phyloP scores from a whole-genome alignment of 2,888 invertebrate species.

The Pyrocoelia pectoralis region DNA sequence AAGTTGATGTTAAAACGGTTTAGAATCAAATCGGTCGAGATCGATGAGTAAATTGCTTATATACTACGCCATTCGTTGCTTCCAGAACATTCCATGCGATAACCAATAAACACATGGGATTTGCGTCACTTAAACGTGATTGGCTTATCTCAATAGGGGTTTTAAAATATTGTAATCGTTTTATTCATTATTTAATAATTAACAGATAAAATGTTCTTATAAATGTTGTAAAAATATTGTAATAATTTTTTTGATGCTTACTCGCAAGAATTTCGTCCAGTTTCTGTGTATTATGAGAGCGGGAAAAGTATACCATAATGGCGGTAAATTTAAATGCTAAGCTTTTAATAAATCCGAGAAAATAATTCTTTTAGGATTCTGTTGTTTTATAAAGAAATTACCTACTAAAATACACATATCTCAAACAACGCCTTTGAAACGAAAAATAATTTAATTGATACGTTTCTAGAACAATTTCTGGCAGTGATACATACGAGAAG shows the following conservation, averaged over 20 bases:
- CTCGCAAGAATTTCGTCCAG: neutral
- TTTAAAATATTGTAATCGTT: neutral
- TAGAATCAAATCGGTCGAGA: conserved; percentile 50
- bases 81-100: conserved; percentile 54
- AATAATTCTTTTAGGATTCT: no score
- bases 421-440: no score
- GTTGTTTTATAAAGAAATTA: no score
- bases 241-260: neutral
- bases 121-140: neutral
- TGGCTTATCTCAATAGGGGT: neutral
- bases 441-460: no score
- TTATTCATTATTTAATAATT: conserved; percentile 5
- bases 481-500: no score
- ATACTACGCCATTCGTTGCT: conserved; percentile 50
- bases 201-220: neutral
- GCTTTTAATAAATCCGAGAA: neutral
- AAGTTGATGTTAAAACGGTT: conserved; percentile 37
- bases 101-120: conserved; percentile 46
- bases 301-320: neutral
- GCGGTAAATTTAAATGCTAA: conserved; percentile 15
- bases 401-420: no score
- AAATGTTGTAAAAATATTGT: neutral
- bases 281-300: neutral
- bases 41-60: conserved; percentile 53
- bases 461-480: no score